Conservation (phyloP, 2,797 vertebrate species). For the Galago senegalensis region DNA sequence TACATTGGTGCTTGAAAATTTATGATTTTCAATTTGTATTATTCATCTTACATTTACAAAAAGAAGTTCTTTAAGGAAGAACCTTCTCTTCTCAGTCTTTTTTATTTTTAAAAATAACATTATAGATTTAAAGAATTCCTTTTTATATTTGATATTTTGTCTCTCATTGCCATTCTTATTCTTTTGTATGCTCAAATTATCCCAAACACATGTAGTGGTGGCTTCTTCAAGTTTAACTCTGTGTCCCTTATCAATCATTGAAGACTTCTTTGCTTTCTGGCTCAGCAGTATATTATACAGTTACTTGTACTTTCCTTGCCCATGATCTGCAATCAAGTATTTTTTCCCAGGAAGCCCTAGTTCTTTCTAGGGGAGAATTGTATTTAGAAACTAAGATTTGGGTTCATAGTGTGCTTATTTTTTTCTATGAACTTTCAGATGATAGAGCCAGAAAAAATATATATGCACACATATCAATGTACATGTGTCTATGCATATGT, state of each 20-base stretch:
- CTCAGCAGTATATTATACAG: background rate
- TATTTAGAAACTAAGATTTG: slow-evolving; percentile 34
- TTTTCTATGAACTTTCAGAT: background rate
- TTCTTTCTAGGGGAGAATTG: background rate
- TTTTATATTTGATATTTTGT: background rate
- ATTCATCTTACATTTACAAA: slow-evolving; percentile 46
- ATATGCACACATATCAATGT: background rate
- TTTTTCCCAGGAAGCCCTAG: background rate
- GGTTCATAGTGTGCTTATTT: background rate
- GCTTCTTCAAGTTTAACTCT: background rate
- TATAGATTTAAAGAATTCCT: background rate
- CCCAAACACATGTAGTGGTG: background rate
- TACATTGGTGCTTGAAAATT: background rate
- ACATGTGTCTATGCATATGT: background rate
- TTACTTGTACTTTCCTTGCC: background rate
- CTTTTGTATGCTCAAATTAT: background rate
- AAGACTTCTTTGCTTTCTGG: background rate
- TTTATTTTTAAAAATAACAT: slow-evolving; percentile 12
- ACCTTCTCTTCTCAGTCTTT: background rate
- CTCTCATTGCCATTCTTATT: background rate
- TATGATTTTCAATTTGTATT: background rate
- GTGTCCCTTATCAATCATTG: background rate
- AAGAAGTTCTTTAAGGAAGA: background rate
- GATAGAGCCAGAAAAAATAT: background rate
- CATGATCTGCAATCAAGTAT: background rate